phyloP scores from a whole-genome alignment of 2,888 invertebrate species.

The Platycheirus albimanus region DNA sequence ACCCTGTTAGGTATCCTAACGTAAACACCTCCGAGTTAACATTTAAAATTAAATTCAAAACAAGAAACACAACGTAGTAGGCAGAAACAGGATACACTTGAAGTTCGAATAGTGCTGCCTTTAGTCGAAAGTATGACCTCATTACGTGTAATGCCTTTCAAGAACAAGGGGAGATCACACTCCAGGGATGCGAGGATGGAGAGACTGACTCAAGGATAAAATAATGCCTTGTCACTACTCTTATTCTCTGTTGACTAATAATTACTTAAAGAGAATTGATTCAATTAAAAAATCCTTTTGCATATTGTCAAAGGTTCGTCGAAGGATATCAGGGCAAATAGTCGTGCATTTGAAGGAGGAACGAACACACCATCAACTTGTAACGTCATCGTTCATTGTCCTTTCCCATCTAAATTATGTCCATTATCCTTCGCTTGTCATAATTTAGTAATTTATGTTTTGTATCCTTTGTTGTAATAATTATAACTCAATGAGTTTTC shows the following conservation, averaged over 20 bases:
- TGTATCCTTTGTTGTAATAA: constrained; percentile 12
- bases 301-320: constrained; percentile 5
- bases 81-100: constrained; percentile 61
- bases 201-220: background rate
- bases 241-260: constrained; percentile 6
- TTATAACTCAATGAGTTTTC: constrained; percentile 28
- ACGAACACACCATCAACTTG: constrained; percentile 23
- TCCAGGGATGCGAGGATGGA: background rate
- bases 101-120: constrained; percentile 53
- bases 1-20: constrained; percentile 93
- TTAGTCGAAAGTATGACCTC: constrained; percentile 62
- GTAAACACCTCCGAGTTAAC: constrained; percentile 86
- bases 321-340: constrained; percentile 19
- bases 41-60: constrained; percentile 64
- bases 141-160: constrained; percentile 58
- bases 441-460: constrained; percentile 41
- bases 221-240: background rate
- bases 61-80: constrained; percentile 49
- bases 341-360: constrained; percentile 12
- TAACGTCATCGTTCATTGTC: constrained; percentile 8
- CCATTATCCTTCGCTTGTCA: constrained; percentile 56
- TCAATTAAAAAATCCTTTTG: constrained; percentile 53
- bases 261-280: constrained; percentile 29
- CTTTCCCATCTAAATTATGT: constrained; percentile 10
- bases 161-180: background rate